These are phyloP conservation scores for Cephalopterus ornatus DNA, from an alignment of 2,113 vertebrate species.

Conservation along the genomic window DNA sequence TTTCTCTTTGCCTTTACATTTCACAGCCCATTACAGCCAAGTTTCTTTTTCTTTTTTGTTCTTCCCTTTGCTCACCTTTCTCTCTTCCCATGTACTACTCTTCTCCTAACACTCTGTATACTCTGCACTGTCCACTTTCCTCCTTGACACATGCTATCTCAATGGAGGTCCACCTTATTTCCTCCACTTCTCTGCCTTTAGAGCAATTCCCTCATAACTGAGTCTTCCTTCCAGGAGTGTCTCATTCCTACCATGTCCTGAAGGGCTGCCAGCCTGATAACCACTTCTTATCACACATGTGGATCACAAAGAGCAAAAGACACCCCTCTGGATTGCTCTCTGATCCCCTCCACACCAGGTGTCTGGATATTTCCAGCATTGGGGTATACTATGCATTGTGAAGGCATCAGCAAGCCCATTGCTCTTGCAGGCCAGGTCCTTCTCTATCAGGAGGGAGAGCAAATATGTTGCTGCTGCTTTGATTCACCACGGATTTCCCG, in stretches of 20 bases:
- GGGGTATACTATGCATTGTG: too few species aligned
- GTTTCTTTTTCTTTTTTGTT: neutral
- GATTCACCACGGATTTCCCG: neutral
- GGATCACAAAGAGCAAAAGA: neutral
- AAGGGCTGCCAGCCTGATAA: neutral
- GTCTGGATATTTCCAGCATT: neutral
- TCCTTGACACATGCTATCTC: neutral
- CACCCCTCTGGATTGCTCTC: neutral
- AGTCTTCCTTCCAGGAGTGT: neutral
- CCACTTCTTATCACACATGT: neutral
- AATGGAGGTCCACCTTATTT: neutral
- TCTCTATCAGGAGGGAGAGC: neutral
- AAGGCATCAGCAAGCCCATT: neutral
- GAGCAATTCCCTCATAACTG: accelerated
- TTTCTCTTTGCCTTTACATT: neutral
- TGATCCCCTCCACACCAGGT: neutral
- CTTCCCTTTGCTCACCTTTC: neutral
- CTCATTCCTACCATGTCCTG: neutral
- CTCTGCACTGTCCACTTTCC: neutral
- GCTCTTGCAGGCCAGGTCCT: neutral
- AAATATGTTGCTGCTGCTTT: neutral
- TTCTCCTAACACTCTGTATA: neutral
- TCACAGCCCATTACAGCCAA: neutral
- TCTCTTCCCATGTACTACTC: neutral
- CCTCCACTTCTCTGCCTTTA: neutral